Evolutionary conservation across 2,888 invertebrate genomes (phyloP).

Genomic region (Apamea monoglypha): DNA sequence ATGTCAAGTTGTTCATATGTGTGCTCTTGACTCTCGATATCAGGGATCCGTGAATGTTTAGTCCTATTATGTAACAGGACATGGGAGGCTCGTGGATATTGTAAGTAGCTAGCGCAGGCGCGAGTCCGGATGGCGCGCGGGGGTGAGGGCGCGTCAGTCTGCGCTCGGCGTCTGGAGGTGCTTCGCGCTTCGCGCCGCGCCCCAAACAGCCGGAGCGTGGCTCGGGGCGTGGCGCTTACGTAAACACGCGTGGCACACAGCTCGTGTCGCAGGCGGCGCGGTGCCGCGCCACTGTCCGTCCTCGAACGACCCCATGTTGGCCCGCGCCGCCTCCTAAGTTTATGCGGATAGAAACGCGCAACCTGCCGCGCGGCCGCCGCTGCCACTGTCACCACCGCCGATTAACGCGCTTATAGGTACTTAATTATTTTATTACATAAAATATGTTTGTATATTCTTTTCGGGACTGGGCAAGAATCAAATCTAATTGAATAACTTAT

Average conservation of each 20-base stretch:
- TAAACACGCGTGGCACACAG: constrained; percentile 87
- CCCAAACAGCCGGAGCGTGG: constrained; percentile 88
- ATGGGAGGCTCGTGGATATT: constrained; percentile 80
- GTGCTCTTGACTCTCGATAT: constrained; percentile 50
- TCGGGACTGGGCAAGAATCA: neutral
- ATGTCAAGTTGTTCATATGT: constrained; percentile 42
- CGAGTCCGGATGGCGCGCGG: constrained; percentile 73
- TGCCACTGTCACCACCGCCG: constrained; percentile 84
- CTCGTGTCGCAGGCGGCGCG: constrained; percentile 84
- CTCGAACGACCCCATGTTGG: constrained; percentile 87
- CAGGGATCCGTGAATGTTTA: constrained; percentile 78
- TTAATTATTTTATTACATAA: constrained; percentile 65
- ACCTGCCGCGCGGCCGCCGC: constrained; percentile 85
- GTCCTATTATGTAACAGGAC: constrained; percentile 85
- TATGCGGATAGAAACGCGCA: constrained; percentile 83
- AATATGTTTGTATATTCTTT: neutral
- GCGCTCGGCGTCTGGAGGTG: constrained; percentile 89
- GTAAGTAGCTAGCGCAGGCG: constrained; percentile 83
- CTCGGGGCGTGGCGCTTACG: constrained; percentile 91
- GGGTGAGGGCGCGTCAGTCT: constrained; percentile 86
- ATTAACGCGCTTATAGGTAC: constrained; percentile 88
- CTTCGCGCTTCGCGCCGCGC: constrained; percentile 89
- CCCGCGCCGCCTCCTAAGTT: constrained; percentile 85
- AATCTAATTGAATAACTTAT: neutral
- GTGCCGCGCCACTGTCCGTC: constrained; percentile 87